These are phyloP conservation scores for Nomada fucata DNA, from an alignment of 2,888 invertebrate species.

Conservation along the genomic window DNA sequence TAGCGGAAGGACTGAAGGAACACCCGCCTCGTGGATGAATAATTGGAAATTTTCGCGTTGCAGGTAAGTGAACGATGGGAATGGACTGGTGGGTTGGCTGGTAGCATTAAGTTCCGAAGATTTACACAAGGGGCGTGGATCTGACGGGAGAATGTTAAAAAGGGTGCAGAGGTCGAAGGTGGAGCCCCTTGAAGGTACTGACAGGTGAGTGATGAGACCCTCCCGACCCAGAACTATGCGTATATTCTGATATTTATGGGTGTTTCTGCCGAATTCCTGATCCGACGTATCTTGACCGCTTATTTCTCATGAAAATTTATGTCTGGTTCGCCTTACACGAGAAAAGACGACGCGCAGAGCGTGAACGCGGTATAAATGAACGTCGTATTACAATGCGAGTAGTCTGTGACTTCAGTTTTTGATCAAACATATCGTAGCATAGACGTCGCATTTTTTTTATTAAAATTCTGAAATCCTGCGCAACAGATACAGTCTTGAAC, in stretches of 20 bases:
- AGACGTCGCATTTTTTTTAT: too few species aligned
- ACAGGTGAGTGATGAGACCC: conserved; percentile 78
- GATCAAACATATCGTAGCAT: too few species aligned
- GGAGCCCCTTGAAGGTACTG: conserved; percentile 68
- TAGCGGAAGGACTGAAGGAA: neutral
- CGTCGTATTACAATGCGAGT: neutral
- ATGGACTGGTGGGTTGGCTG: neutral
- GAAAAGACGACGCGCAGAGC: neutral
- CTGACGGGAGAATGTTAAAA: conserved; percentile 49
- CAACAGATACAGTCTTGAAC: too few species aligned
- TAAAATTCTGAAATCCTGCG: too few species aligned
- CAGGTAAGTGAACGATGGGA: conserved; percentile 19
- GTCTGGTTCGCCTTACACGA: neutral
- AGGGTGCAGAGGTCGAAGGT: conserved; percentile 54
- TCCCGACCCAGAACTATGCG: conserved; percentile 53
- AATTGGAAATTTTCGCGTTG: conserved; percentile 29
- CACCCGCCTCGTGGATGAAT: neutral
- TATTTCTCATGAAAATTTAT: conserved; percentile 2
- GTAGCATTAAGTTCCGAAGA: conserved; percentile 16
- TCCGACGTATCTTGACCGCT: conserved; percentile 54
- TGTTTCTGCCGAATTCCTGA: conserved; percentile 50
- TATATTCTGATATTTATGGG: neutral
- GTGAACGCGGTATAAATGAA: neutral
- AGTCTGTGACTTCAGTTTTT: too few species aligned
- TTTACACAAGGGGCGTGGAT: conserved; percentile 40